Percentiles rank a stretch among this genome's conserved stretches.
Conservation (phyloP, 2,113 vertebrate species). For the Protobothrops mucrosquamatus region DNA sequence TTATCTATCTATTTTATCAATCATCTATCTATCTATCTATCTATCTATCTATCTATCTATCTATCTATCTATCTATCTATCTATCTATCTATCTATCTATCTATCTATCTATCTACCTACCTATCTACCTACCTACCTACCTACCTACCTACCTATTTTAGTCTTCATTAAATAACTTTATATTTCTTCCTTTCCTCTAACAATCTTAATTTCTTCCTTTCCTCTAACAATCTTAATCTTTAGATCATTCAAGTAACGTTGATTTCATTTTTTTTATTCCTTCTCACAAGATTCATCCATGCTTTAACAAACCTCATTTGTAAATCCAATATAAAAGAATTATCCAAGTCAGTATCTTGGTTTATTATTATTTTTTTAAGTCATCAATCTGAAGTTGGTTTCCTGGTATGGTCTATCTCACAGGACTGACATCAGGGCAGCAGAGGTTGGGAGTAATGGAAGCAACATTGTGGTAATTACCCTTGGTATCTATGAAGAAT, state of each 20-base stretch:
- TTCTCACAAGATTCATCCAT: background rate
- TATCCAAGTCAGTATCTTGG: background rate
- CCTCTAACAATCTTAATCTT: background rate
- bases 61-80: no score
- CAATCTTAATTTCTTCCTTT: background rate
- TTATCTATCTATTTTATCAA: no score
- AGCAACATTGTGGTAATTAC: background rate
- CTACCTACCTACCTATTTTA: background rate
- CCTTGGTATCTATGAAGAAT: background rate
- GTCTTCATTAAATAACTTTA: background rate
- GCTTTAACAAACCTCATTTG: background rate
- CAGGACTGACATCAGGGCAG: background rate
- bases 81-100: no score
- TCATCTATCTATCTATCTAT: no score
- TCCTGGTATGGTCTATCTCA: background rate
- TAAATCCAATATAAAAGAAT: background rate
- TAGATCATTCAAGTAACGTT: background rate
- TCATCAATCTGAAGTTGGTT: background rate
- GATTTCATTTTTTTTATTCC: background rate
- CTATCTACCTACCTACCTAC: no score
- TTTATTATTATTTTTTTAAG: background rate
- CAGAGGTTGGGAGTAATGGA: background rate
- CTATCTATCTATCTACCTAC: accelerated
- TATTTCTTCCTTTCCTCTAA: background rate
- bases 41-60: no score